Evolutionary conservation across 2,113 vertebrate genomes (phyloP).

Genomic region (Sylvietta virens): DNA sequence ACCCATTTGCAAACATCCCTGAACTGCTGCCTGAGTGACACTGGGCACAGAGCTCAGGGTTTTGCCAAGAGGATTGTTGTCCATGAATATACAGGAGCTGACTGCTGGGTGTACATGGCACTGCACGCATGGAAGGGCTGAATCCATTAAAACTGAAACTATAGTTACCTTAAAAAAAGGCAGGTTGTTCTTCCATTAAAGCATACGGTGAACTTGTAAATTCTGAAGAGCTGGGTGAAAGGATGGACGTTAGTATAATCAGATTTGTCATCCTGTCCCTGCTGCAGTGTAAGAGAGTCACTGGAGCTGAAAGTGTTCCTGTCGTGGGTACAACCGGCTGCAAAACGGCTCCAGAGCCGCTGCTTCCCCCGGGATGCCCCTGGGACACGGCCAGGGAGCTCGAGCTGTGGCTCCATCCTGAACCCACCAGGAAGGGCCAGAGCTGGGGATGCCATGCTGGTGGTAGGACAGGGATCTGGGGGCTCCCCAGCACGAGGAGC

Average conservation of each 20-base stretch:
- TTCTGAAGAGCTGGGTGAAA: background rate
- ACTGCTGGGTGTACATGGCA: background rate
- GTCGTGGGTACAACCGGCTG: fast-evolving
- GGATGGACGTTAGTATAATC: background rate
- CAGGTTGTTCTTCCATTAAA: conserved; percentile 24
- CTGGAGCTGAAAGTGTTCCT: background rate
- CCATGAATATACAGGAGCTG: background rate
- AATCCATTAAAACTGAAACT: conserved; percentile 19
- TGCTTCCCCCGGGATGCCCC: background rate
- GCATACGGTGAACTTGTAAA: background rate
- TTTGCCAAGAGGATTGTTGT: background rate
- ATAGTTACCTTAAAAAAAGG: background rate
- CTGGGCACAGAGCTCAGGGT: background rate
- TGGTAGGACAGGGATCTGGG: background rate
- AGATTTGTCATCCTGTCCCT: background rate
- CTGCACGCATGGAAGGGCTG: background rate
- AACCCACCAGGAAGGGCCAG: background rate
- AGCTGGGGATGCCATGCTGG: background rate
- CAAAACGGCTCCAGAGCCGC: background rate
- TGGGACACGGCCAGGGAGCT: background rate
- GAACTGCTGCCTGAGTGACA: background rate
- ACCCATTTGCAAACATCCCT: background rate
- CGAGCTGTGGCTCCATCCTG: background rate
- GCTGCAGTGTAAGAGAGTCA: background rate
- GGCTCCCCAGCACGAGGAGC: fast-evolving